Percentiles rank a stretch among this genome's conserved stretches.
These are phyloP conservation scores for Cisticola juncidis DNA, from an alignment of 2,113 vertebrate species.

Conservation along the genomic window DNA sequence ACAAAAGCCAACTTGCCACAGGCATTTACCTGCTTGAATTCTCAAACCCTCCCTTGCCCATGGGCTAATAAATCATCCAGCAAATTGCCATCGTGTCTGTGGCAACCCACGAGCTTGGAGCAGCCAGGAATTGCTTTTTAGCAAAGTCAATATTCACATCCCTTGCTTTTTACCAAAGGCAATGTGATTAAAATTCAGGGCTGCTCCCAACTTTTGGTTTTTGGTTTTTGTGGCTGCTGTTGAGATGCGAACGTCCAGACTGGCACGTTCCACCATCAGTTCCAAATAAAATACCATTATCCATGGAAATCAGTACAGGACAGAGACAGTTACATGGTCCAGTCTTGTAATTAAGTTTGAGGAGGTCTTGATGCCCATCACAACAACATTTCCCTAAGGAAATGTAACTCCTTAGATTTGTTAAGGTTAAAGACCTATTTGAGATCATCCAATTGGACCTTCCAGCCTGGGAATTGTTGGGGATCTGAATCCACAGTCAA, in stretches of 20 bases:
- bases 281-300: background rate
- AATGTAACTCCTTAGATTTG: background rate
- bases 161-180: background rate
- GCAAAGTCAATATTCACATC: background rate
- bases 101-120: background rate
- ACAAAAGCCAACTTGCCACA: background rate
- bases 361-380: background rate
- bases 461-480: background rate
- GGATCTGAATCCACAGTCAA: background rate
- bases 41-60: background rate
- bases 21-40: background rate
- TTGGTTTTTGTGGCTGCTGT: background rate
- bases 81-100: background rate
- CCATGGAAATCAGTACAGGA: background rate
- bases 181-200: background rate
- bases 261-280: background rate
- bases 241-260: background rate
- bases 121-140: background rate
- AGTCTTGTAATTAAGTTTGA: background rate
- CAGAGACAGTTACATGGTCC: background rate
- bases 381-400: background rate
- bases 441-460: background rate
- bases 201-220: background rate
- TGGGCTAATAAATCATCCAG: constrained; percentile 3
- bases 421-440: too few species aligned